Percentiles rank a stretch among this genome's conserved stretches.
Conservation (phyloP, 2,888 invertebrate genomes). For the Cheilosia pagana region DNA sequence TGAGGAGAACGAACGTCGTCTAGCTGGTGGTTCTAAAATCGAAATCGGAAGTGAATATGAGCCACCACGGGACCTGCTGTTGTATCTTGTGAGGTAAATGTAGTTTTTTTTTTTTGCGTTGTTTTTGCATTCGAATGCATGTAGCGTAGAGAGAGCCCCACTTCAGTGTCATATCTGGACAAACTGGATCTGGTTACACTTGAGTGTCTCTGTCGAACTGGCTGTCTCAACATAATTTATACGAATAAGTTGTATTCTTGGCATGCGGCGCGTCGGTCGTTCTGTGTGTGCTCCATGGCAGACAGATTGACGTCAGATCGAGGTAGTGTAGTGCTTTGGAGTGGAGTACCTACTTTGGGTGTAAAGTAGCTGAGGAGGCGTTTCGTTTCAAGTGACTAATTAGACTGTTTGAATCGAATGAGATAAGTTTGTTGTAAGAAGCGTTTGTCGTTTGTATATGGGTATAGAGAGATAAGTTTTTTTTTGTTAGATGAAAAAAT, state of each 20-base stretch:
- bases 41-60: constrained; percentile 83
- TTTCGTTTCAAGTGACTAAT: constrained; percentile 33
- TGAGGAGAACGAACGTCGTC: constrained; percentile 69
- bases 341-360: constrained; percentile 34
- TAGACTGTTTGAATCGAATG: constrained; percentile 6
- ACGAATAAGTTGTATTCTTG: constrained; percentile 32
- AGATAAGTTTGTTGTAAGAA: constrained; percentile 2
- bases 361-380: constrained; percentile 38
- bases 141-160: constrained; percentile 13
- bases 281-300: constrained; percentile 28
- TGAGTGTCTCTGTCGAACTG: constrained; percentile 11
- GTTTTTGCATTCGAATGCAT: constrained; percentile 18
- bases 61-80: constrained; percentile 86
- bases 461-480: neutral
- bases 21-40: constrained; percentile 68
- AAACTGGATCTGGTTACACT: constrained; percentile 71
- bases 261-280: constrained; percentile 21
- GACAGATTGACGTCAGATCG: constrained; percentile 69
- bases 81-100: constrained; percentile 87
- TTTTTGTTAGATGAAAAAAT: constrained; percentile 28
- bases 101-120: constrained; percentile 1
- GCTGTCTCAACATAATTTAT: constrained; percentile 10
- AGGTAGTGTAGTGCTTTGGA: constrained; percentile 6
- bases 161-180: constrained; percentile 40
- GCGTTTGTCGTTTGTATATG: neutral